Evolutionary conservation across 2,113 vertebrate species (phyloP).

Genomic region (Megalops atlanticus): DNA sequence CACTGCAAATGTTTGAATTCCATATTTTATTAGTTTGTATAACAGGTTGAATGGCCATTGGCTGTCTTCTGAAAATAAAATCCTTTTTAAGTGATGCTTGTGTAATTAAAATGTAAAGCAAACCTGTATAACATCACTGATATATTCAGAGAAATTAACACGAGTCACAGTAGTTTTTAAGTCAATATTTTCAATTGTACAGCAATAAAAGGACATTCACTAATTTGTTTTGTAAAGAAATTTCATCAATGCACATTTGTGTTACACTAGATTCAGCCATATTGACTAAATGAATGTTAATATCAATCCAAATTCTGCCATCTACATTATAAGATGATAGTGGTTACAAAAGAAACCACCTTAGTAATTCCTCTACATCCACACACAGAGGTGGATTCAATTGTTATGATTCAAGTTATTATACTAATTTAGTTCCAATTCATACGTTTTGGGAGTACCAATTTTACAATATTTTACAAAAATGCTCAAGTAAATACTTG

Average conservation of each 20-base stretch:
- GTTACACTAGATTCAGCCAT: no score
- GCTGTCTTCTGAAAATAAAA: slow-evolving; percentile 55
- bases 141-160: not conserved
- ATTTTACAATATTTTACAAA: not conserved
- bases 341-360: not conserved
- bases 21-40: slow-evolving; percentile 58
- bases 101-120: not conserved
- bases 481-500: not conserved
- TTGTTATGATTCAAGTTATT: no score
- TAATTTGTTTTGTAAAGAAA: not conserved
- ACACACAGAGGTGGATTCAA: no score
- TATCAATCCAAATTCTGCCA: no score
- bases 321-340: no score
- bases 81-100: slow-evolving; percentile 31
- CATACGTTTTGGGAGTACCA: no score
- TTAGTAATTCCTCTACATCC: not conserved
- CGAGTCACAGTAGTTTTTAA: not conserved
- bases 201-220: slow-evolving; percentile 1
- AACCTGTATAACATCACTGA: not conserved
- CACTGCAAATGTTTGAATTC: slow-evolving; percentile 40
- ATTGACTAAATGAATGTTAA: no score
- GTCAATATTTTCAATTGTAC: not conserved
- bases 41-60: slow-evolving; percentile 40
- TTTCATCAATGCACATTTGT: not conserved
- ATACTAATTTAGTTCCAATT: no score